phyloP scores from a whole-genome alignment of 2,888 invertebrate genomes.

The Apodemia hepburni region DNA sequence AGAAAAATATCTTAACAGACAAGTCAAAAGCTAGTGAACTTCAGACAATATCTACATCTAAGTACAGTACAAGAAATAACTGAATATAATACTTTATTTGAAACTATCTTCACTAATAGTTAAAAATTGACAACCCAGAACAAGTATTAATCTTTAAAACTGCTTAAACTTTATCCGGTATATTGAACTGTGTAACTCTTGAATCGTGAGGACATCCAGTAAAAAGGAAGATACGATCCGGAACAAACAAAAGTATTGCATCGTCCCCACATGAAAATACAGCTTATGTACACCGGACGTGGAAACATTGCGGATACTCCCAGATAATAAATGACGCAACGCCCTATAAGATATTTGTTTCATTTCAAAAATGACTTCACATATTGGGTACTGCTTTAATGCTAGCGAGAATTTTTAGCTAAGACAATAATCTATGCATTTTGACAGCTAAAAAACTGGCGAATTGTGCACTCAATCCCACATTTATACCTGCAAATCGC shows the following conservation, averaged over 20 bases:
- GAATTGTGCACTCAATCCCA: too few relatives aligned
- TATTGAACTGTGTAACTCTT: conserved; percentile 50
- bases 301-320: conserved; percentile 46
- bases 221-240: conserved; percentile 60
- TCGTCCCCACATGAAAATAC: conserved; percentile 52
- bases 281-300: conserved; percentile 43
- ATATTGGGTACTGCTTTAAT: neutral
- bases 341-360: conserved; percentile 14
- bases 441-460: too few relatives aligned
- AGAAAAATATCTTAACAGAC: too few relatives aligned
- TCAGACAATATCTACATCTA: too few relatives aligned
- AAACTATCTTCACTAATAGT: neutral
- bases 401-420: too few relatives aligned
- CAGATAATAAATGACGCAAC: conserved; percentile 33
- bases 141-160: conserved; percentile 40
- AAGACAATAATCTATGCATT: too few relatives aligned
- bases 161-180: conserved; percentile 48
- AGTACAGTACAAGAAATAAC: neutral
- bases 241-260: conserved; percentile 67
- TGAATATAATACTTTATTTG: neutral
- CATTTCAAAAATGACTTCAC: conserved; percentile 4
- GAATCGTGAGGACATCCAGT: conserved; percentile 43
- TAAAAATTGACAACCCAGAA: conserved; percentile 23
- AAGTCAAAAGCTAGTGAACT: too few relatives aligned
- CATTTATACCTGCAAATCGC: too few relatives aligned